Evolutionary conservation across 2,797 vertebrate species (phyloP).

Genomic region (Steatocranus sp.): DNA sequence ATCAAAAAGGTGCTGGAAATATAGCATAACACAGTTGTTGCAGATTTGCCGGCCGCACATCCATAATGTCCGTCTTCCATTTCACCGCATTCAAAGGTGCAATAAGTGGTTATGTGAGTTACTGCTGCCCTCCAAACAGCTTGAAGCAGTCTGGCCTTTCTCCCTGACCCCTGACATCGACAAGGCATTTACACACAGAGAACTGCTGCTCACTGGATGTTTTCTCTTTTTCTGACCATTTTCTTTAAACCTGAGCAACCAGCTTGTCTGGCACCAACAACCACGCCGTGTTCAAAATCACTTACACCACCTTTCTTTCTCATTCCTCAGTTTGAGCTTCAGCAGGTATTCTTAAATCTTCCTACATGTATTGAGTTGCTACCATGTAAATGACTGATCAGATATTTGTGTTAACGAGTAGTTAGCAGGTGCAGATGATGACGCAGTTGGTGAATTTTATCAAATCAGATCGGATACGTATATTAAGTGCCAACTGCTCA

Average conservation of each 20-base stretch:
- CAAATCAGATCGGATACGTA: background rate
- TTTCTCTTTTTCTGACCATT: background rate
- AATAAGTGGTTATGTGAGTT: background rate
- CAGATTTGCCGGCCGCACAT: background rate
- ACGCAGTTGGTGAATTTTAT: background rate
- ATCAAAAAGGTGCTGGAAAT: background rate
- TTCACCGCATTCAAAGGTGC: background rate
- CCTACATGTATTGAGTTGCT: background rate
- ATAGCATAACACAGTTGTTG: background rate
- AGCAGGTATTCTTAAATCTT: background rate
- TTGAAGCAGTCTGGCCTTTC: background rate
- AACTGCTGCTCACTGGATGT: background rate
- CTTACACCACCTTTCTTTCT: background rate
- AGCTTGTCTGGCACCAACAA: background rate
- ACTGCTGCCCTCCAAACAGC: background rate
- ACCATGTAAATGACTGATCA: background rate
- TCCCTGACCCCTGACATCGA: background rate
- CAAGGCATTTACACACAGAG: background rate
- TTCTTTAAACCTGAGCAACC: background rate
- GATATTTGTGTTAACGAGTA: background rate
- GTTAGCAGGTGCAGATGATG: background rate
- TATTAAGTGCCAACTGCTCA: background rate
- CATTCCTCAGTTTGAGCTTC: background rate
- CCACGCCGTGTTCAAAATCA: background rate
- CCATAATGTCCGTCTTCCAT: background rate